Conservation (phyloP, 2,113 vertebrate species). For the Chaetorhynchus papuensis region DNA sequence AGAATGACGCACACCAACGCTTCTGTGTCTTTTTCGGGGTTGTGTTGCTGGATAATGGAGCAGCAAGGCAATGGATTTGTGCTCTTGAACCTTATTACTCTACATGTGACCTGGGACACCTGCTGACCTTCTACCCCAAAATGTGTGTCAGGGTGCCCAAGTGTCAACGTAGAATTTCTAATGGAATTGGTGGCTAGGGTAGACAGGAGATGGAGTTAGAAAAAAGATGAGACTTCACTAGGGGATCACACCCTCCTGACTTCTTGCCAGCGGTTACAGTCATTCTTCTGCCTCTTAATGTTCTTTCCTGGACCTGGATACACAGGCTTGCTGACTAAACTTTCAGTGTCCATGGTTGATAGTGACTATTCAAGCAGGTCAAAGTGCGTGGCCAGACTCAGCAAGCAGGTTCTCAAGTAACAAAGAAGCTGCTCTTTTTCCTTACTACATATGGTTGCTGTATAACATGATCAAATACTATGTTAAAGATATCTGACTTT, state of each 20-base stretch:
- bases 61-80: neutral
- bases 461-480: neutral
- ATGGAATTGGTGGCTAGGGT: neutral
- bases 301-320: neutral
- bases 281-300: neutral
- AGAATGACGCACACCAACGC: fast-evolving
- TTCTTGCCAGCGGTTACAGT: neutral
- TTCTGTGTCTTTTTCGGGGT: neutral
- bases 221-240: neutral
- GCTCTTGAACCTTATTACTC: neutral
- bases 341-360: neutral
- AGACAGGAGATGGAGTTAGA: neutral
- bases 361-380: neutral
- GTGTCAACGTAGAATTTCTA: neutral
- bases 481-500: neutral
- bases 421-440: neutral
- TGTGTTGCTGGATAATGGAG: neutral
- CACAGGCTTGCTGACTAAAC: neutral
- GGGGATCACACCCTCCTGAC: neutral
- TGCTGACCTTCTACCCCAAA: neutral
- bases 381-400: neutral
- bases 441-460: fast-evolving
- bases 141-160: neutral
- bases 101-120: neutral
- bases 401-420: neutral